Evolutionary conservation across 2,113 vertebrate genomes (phyloP), one percentile per base, ranked within the genome.

Genomic region (Hoplias malabaricus): DNA sequence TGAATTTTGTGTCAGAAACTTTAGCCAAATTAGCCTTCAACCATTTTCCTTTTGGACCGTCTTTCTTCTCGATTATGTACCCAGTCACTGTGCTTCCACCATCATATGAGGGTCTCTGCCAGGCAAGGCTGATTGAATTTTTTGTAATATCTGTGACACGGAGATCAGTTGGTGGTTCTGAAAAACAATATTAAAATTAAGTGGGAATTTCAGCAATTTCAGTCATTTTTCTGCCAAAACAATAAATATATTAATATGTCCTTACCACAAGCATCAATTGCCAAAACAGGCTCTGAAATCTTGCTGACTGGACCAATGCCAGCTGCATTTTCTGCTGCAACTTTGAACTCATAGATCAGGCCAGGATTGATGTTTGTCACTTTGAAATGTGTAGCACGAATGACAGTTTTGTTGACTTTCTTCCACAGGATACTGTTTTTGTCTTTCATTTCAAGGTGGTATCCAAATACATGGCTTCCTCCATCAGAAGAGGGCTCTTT

Each of bases 381-480:
- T 92, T 99, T 99, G 83, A 92, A 95, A 84, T 99, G 97, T 81
- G 93, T 98, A 63, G 97, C 96, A 73, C 98, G 96, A 82, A 99
- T 97, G 56, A 99, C 86, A 66, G 91, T 95, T 89, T 93, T 98
- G 90, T 96, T 99, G 79, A 91, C 94, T 79, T 91, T 97, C 86
- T 96, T 96, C 98, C 98, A 99, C 75, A 99, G 87, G 75, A 99
- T 95, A 87, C 97, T 99, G 77, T 99, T 99, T 81, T 92, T 96
- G 84, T 99, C 97, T 87, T 99, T 99, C 95, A 99, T 98, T 87
- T 98, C 95, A 54, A 99, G 89, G 80, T 99, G 96, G 80, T 99
- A 99, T 78, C 97, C 98, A 77, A 81, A 92, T 56, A 99, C 91
- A 53, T 94, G 86, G 87, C 84, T 99, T 77, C 98, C 98, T 75